phyloP scores from a whole-genome alignment of 2,113 vertebrate genomes.

The Struthidea cinerea region DNA sequence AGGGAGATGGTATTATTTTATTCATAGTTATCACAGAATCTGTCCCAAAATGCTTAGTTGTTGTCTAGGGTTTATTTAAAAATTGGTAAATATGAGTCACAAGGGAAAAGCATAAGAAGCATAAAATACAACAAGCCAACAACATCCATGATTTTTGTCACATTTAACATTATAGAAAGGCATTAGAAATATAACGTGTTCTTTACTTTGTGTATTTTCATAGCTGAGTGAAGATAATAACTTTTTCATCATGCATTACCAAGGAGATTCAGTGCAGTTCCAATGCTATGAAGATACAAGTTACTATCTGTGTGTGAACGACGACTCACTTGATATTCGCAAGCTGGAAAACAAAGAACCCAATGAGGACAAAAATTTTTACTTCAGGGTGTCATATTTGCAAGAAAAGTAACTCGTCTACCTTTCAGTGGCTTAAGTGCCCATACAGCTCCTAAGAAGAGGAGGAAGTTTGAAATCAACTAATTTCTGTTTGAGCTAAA shows the following conservation, averaged over 20 bases:
- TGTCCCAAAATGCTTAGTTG: not conserved
- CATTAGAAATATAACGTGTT: not conserved
- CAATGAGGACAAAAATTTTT: slow-evolving; percentile 17
- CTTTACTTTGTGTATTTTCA: not conserved
- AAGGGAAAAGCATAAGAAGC: not conserved
- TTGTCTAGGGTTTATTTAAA: not conserved
- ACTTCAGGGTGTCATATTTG: slow-evolving; percentile 47
- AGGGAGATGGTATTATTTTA: not conserved
- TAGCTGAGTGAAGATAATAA: slow-evolving; percentile 39
- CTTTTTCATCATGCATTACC: slow-evolving; percentile 63
- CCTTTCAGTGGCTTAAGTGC: not conserved
- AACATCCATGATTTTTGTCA: not conserved
- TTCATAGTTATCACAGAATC: not conserved
- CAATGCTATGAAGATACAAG: slow-evolving; percentile 13
- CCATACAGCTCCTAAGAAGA: not conserved
- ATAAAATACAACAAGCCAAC: not conserved
- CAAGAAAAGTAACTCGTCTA: not conserved
- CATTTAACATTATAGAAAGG: not conserved
- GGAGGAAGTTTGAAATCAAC: not conserved
- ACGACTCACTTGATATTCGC: slow-evolving; percentile 43
- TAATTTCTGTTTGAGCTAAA: not conserved
- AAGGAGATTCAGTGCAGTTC: slow-evolving; percentile 58
- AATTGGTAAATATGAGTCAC: not conserved
- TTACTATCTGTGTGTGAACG: slow-evolving; percentile 42
- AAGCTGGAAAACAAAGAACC: not conserved